Percentiles rank a stretch among this genome's conserved stretches.
These are phyloP conservation scores for Oxystoma pomonae DNA, from an alignment of 2,888 invertebrate species.

Conservation along the genomic window DNA sequence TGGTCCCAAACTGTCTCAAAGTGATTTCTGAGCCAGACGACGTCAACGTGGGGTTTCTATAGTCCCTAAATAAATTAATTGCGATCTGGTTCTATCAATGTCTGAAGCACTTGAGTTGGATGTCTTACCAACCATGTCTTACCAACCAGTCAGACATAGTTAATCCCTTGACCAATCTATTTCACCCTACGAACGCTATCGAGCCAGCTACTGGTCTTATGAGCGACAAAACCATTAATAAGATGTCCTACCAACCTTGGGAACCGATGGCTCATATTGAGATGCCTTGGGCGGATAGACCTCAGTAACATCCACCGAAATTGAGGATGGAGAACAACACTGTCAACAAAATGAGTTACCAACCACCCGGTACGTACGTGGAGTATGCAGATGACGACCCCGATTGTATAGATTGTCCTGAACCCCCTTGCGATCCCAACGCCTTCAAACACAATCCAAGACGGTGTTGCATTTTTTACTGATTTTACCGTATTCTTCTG, in stretches of 20 bases:
- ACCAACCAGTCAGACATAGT: too few species aligned
- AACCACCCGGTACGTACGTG: conserved; percentile 57
- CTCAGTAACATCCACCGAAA: conserved; percentile 45
- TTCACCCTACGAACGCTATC: conserved; percentile 38
- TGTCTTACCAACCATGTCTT: too few species aligned
- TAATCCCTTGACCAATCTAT: too few species aligned
- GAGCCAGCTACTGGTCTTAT: conserved; percentile 39
- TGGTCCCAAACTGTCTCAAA: conserved; percentile 78
- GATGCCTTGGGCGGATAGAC: conserved; percentile 47
- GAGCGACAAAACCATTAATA: conserved; percentile 42
- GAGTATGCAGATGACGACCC: conserved; percentile 54
- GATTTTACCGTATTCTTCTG: conserved; percentile 23
- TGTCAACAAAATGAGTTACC: conserved; percentile 58
- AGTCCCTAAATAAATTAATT: conserved; percentile 41
- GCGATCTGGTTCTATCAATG: conserved; percentile 34
- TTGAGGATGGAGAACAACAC: conserved; percentile 55
- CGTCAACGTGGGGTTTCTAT: conserved; percentile 65
- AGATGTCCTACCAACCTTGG: conserved; percentile 51
- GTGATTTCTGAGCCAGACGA: conserved; percentile 78
- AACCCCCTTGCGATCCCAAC: conserved; percentile 32
- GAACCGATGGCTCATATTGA: conserved; percentile 42
- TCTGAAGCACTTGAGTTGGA: conserved; percentile 35
- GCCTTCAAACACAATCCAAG: conserved; percentile 20
- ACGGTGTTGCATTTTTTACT: conserved; percentile 40
- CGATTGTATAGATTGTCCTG: conserved; percentile 49